phyloP scores from a whole-genome alignment of 2,888 invertebrate species.

The Oxystoma pomonae region DNA sequence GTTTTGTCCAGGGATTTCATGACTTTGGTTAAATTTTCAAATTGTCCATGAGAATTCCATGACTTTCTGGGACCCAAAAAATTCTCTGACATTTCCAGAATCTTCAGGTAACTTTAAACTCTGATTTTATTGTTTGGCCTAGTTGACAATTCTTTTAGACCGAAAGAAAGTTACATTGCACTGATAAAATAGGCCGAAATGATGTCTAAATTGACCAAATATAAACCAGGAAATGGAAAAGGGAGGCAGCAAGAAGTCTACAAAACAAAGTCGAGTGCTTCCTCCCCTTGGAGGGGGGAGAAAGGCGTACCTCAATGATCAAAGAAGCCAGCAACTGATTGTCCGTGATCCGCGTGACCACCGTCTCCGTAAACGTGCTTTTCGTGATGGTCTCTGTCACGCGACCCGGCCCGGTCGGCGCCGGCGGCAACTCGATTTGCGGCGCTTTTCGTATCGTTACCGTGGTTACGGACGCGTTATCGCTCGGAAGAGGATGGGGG shows the following conservation, averaged over 20 bases:
- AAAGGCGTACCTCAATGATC: constrained; percentile 86
- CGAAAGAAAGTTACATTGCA: too few species aligned
- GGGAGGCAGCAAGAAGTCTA: not conserved
- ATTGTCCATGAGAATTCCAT: too few species aligned
- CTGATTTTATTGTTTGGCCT: too few species aligned
- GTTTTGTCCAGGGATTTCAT: too few species aligned
- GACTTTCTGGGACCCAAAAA: too few species aligned
- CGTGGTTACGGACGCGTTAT: constrained; percentile 62
- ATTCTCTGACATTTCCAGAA: too few species aligned
- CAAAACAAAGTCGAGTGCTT: not conserved
- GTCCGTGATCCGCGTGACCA: constrained; percentile 90
- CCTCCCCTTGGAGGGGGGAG: not conserved
- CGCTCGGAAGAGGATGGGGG: constrained; percentile 25
- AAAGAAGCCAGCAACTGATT: constrained; percentile 82
- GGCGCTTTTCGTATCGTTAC: constrained; percentile 79
- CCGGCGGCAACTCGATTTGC: constrained; percentile 71
- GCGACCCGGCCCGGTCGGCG: constrained; percentile 78
- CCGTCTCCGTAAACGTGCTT: constrained; percentile 93
- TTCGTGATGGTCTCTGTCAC: constrained; percentile 95
- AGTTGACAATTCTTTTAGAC: too few species aligned
- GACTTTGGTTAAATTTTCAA: too few species aligned
- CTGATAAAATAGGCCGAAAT: too few species aligned
- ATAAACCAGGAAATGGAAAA: not conserved
- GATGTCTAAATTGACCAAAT: too few species aligned
- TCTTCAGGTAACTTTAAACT: too few species aligned